Evolutionary conservation across 2,113 vertebrate genomes (phyloP), one percentile per base, ranked within the genome.

Genomic region (Progne subis): DNA sequence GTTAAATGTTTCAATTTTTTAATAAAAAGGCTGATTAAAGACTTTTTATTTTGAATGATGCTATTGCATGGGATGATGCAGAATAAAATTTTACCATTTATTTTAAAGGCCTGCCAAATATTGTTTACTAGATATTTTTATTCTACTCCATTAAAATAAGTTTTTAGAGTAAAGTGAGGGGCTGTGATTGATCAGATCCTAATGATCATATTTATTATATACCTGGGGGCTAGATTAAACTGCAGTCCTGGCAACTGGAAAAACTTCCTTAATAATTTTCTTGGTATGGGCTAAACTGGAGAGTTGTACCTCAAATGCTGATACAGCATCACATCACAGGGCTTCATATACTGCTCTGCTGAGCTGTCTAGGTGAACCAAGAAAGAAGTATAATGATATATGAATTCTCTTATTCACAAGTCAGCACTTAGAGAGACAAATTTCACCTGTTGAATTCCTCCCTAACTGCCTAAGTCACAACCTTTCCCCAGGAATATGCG

Each of bases 111-210:
- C 8, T 88, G 50, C 3, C 52, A 90, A 81, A 49, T 68, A 92
- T 49, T 94, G 8, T 81, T 90, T 86, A 29, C 12, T 86, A 52
- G 24, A 56, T 92, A 72, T 84, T 94, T 95, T 92, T 91, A 79
- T 89, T 91, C 31, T 4, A 56, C 31, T 76, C 8, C 8, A 81
- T 75, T 71, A 46, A 49, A 86, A 82, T 3, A 84, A 64, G 50
- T 53, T 52, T 76, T 86, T 79, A 82, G 16, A 2, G 2, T n/a
- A 63, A 31, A 50, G 15, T 37, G 21, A 84, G 77, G 5, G 23
- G n/a, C 43, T 71, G 25, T 89, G 29, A 75, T 60, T 91, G 57
- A 84, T 89, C 49, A 56, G 84, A 10, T 64, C 14, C 19, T 79
- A 57, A 75, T 55, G 28, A 1, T 1, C 43, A 44, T 80, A 37